Base-by-base conservation (phyloP, 2,797 vertebrate genomes). In the Serranus cabrilla region DNA sequence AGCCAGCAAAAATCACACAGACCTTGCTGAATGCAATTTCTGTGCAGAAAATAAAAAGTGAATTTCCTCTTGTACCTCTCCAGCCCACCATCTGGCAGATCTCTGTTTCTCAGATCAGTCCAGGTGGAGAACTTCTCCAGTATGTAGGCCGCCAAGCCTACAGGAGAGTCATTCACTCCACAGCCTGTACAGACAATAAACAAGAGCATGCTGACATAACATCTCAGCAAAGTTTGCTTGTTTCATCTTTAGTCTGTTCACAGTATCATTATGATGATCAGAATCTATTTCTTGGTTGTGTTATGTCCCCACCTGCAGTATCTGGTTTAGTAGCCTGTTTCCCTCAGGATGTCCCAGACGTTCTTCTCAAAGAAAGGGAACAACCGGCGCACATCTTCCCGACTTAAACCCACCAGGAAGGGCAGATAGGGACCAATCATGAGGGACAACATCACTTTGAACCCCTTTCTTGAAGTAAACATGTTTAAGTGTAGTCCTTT, bases 111-210 rank as follows among this genome's bases (percentile, higher is more conserved):
- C 9, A 77, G 12, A 52, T 97, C 80, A 17, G 96, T 96, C 95
- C 96, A 96, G 12, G 95, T 92, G 64, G 96, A 97, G 89, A 97
- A 97, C 84, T 98, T 97, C 82, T 98, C 97, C 90, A 98, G 83
- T 62, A 98, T 93, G 71, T 97, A 98, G 9, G 97, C 96, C 60
- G 96, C 96, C 79, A 98, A 90, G 13, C 96, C 96, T 2, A 96
- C 96, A 0, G 97, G 97, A 6, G 96, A 97, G 83, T 97, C 92
- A 76, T 97, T 98, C 85, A 97, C 34, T 21, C 91, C 96, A 86
- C 94, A 95, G 1, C 97, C 97, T 98, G 89, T 37, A 70, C 58
- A 52, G 54, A 69, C 2, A 62, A 42, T 23, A 6, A 17, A 47
- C 51, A 59, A 65, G 1, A 46, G 17, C 27, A 13, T 7, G 42